Percentiles rank a stretch among this genome's conserved stretches.
phyloP scores from a whole-genome alignment of 2,888 invertebrate genomes.

The Quadroppia sp. region DNA sequence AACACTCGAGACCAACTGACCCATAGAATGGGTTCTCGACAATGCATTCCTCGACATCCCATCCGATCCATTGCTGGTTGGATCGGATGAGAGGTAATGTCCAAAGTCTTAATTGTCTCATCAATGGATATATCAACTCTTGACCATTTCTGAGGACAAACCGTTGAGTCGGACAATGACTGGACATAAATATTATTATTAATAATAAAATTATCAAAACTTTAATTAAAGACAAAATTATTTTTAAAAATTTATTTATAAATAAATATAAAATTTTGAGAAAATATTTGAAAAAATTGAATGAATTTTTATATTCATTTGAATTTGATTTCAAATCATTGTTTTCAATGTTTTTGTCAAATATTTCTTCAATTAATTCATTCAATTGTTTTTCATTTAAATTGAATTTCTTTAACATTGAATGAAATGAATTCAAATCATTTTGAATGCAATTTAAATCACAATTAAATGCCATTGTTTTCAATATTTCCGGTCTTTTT shows the following conservation, averaged over 20 bases:
- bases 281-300: not conserved
- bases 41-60: constrained; percentile 78
- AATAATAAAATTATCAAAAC: constrained; percentile 6
- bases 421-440: constrained; percentile 1
- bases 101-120: constrained; percentile 66
- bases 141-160: constrained; percentile 68
- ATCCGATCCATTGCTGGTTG: constrained; percentile 69
- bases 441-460: constrained; percentile 7
- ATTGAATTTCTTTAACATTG: not conserved
- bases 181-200: constrained; percentile 40
- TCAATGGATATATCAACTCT: constrained; percentile 73
- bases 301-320: not conserved
- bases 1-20: constrained; percentile 75
- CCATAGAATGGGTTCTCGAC: constrained; percentile 77
- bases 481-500: constrained; percentile 6
- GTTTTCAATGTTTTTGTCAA: not conserved
- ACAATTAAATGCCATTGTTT: constrained; percentile 8
- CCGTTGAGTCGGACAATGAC: constrained; percentile 59
- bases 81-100: constrained; percentile 70
- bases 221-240: not conserved
- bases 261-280: not conserved
- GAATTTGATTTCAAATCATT: not conserved
- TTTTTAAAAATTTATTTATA: not conserved
- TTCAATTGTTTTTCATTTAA: constrained; percentile 5
- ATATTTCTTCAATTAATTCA: constrained; percentile 22